A percentile compares a stretch with the other conserved stretches of the same genome.
phyloP scores from a whole-genome alignment of 2,888 invertebrate genomes.

The Drosophila ustulata region DNA sequence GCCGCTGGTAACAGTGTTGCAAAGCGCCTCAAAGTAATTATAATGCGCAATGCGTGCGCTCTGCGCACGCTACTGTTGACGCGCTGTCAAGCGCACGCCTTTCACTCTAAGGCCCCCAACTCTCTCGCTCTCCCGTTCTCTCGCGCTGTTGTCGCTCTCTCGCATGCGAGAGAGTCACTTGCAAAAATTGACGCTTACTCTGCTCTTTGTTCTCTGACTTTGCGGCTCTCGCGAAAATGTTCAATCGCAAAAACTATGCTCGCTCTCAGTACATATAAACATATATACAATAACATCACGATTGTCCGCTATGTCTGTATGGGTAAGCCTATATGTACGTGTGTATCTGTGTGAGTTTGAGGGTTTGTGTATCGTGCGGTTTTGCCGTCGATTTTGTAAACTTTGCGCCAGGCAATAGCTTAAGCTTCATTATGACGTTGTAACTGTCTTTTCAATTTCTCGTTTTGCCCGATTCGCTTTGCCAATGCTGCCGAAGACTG shows the following conservation, averaged over 20 bases:
- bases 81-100: slow-evolving; percentile 53
- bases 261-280: slow-evolving; percentile 11
- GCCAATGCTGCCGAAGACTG: slow-evolving; percentile 56
- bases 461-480: slow-evolving; percentile 78
- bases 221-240: slow-evolving; percentile 31
- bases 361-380: slow-evolving; percentile 63
- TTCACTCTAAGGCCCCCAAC: slow-evolving; percentile 31
- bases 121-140: slow-evolving; percentile 6
- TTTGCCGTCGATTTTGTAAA: slow-evolving; percentile 67
- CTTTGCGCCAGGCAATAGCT: slow-evolving; percentile 54
- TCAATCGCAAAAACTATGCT: slow-evolving; percentile 47
- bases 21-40: slow-evolving; percentile 55
- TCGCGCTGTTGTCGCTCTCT: slow-evolving; percentile 2
- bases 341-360: slow-evolving; percentile 28
- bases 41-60: slow-evolving; percentile 54
- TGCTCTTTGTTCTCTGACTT: slow-evolving; percentile 45
- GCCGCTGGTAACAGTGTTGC: slow-evolving; percentile 58
- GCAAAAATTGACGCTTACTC: slow-evolving; percentile 27
- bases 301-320: slow-evolving; percentile 16
- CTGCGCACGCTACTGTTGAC: slow-evolving; percentile 61
- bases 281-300: slow-evolving; percentile 39
- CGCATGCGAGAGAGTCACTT: slow-evolving; percentile 28
- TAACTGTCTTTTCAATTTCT: slow-evolving; percentile 80
- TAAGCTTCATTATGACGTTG: slow-evolving; percentile 75
- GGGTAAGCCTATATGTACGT: slow-evolving; percentile 22